Evolutionary conservation across 92 coral and sea anemone species (phyloP).

Genomic region (Paramuricea clavata): DNA sequence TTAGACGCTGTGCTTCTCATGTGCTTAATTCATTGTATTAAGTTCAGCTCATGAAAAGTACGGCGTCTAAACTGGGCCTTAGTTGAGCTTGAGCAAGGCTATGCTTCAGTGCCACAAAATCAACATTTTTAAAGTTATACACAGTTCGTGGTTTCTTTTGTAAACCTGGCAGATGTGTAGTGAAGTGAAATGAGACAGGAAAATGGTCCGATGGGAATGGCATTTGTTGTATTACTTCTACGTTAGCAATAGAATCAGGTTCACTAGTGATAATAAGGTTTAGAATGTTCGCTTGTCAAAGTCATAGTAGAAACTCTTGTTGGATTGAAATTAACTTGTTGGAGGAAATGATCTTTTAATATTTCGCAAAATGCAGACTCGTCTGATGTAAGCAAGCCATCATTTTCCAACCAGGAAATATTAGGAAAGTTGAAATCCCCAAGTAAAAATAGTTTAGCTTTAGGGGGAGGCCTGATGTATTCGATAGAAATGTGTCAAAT

Average conservation of each 20-base stretch:
- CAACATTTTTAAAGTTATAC: conserved; percentile 47
- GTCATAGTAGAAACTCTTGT: not conserved
- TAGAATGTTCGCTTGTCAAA: conserved; percentile 26
- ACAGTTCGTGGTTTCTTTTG: conserved; percentile 40
- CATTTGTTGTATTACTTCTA: conserved; percentile 24
- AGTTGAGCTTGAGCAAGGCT: conserved; percentile 11
- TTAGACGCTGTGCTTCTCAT: no score
- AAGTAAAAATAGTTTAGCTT: not conserved
- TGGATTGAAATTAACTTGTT: conserved; percentile 32
- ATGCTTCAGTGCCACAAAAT: conserved; percentile 18
- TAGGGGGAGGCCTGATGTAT: not conserved
- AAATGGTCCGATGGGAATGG: conserved; percentile 50
- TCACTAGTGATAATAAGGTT: conserved; percentile 38
- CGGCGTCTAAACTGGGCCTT: no score
- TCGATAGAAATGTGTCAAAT: not conserved
- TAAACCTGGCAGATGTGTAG: conserved; percentile 29
- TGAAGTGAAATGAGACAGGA: not conserved
- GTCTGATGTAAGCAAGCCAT: not conserved
- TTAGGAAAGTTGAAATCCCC: not conserved
- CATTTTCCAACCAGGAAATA: not conserved
- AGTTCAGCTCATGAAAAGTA: no score
- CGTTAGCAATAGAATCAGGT: conserved; percentile 37
- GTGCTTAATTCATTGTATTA: no score
- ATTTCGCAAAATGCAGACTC: conserved; percentile 6
- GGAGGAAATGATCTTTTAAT: conserved; percentile 20